Evolutionary conservation across 2,888 invertebrate species (phyloP).

Genomic region (Acanthosoma haemorrhoidale): DNA sequence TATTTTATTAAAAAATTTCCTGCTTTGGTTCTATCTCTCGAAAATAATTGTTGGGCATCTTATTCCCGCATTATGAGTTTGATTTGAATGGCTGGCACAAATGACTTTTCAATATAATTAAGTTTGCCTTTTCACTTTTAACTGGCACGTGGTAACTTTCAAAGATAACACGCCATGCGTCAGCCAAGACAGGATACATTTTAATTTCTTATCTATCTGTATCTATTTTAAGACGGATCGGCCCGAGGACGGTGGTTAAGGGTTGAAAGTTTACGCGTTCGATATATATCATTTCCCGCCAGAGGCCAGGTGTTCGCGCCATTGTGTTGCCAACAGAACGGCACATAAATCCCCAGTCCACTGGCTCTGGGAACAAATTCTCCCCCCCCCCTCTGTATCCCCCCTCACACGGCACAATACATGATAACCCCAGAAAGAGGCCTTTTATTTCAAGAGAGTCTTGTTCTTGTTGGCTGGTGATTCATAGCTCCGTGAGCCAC

Average conservation of each 20-base stretch:
- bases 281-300: slow-evolving; percentile 26
- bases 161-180: background rate
- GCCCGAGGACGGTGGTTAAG: slow-evolving; percentile 2
- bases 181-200: background rate
- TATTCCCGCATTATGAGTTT: no score
- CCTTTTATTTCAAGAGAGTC: slow-evolving; percentile 19
- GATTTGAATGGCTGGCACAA: no score
- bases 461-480: slow-evolving; percentile 5
- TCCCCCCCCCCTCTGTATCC: background rate
- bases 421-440: slow-evolving; percentile 27
- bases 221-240: background rate
- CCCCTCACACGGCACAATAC: background rate
- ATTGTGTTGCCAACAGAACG: slow-evolving; percentile 26
- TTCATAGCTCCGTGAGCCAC: slow-evolving; percentile 25
- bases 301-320: slow-evolving; percentile 21
- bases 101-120: no score
- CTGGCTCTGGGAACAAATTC: slow-evolving; percentile 22
- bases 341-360: slow-evolving; percentile 19
- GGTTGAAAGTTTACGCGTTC: slow-evolving; percentile 15
- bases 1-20: no score
- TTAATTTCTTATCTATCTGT: background rate
- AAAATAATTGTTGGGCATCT: no score
- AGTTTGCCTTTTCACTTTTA: no score
- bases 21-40: no score
- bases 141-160: no score